Evolutionary conservation across 2,888 invertebrate species (phyloP).

Genomic region (Lordiphosa fenestrarum): DNA sequence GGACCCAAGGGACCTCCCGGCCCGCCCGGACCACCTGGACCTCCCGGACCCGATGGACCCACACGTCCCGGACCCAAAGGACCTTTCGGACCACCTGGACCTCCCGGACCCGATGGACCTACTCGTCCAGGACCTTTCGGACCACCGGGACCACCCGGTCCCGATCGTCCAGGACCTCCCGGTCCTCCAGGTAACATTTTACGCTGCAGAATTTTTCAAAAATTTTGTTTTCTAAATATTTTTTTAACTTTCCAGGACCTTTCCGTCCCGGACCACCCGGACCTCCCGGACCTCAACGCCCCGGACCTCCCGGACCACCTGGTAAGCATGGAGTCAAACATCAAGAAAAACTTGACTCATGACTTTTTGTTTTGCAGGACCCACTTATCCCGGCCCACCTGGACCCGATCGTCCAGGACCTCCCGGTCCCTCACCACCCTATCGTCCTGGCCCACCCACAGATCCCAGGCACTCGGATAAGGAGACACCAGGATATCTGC

Average conservation of each 20-base stretch:
- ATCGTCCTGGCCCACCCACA: conserved; percentile 36
- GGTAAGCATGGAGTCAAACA: conserved; percentile 3
- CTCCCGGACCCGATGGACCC: conserved; percentile 61
- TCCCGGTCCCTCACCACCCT: conserved; percentile 43
- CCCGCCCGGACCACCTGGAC: conserved; percentile 75
- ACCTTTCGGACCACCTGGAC: conserved; percentile 45
- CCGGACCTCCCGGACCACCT: conserved; percentile 41
- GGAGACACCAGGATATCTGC: conserved; percentile 77
- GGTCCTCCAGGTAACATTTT: conserved; percentile 58
- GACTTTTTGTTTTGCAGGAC: conserved; percentile 2
- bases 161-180: conserved; percentile 63
- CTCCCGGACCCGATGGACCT: conserved; percentile 69
- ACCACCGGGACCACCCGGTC: conserved; percentile 53
- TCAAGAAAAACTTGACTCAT: too few relatives aligned
- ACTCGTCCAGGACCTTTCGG: conserved; percentile 44
- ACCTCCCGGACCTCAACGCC: conserved; percentile 15
- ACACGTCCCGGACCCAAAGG: conserved; percentile 61
- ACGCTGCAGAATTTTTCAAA: too few relatives aligned
- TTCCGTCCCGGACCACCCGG: conserved; percentile 50
- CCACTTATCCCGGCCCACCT: conserved; percentile 37
- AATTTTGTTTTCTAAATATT: too few relatives aligned
- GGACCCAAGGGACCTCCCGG: conserved; percentile 71
- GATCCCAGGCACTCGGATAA: conserved; percentile 74
- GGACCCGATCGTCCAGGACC: conserved; percentile 46
- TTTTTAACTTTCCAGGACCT: too few relatives aligned